Percentiles rank a stretch among this genome's conserved stretches.
Conservation (phyloP, 2,888 invertebrate species). For the Palloptera scutellata region DNA sequence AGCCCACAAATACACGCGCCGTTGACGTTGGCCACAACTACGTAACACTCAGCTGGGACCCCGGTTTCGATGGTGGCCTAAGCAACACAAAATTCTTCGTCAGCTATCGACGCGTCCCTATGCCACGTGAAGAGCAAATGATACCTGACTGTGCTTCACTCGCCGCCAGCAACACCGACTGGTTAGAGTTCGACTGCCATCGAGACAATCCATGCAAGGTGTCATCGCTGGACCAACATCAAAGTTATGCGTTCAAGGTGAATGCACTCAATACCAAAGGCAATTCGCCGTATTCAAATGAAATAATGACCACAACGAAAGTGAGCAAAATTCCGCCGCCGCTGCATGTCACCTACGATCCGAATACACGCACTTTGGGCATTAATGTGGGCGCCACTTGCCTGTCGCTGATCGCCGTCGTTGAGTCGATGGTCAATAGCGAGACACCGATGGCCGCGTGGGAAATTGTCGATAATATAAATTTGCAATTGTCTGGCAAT, state of each 20-base stretch:
- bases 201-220: conserved; percentile 89
- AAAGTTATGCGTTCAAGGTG: conserved; percentile 86
- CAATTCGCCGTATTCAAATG: conserved; percentile 86
- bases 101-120: conserved; percentile 76
- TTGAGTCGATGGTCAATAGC: conserved; percentile 73
- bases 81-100: conserved; percentile 88
- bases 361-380: conserved; percentile 76
- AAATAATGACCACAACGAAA: conserved; percentile 81
- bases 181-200: conserved; percentile 87
- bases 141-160: conserved; percentile 71
- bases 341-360: conserved; percentile 83
- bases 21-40: conserved; percentile 80
- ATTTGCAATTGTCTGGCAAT: conserved; percentile 76
- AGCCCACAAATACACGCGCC: conserved; percentile 76
- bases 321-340: conserved; percentile 85
- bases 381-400: conserved; percentile 84
- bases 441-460: conserved; percentile 69
- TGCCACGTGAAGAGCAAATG: conserved; percentile 69
- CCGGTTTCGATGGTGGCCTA: conserved; percentile 90
- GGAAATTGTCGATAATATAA: conserved; percentile 78
- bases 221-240: conserved; percentile 84
- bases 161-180: conserved; percentile 70
- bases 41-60: conserved; percentile 84
- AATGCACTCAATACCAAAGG: conserved; percentile 90
- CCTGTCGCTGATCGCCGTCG: conserved; percentile 77